A percentile compares a stretch with the other conserved stretches of the same genome.
These are phyloP conservation scores for Suricata suricatta DNA, from an alignment of 2,113 vertebrate species.

Conservation along the genomic window DNA sequence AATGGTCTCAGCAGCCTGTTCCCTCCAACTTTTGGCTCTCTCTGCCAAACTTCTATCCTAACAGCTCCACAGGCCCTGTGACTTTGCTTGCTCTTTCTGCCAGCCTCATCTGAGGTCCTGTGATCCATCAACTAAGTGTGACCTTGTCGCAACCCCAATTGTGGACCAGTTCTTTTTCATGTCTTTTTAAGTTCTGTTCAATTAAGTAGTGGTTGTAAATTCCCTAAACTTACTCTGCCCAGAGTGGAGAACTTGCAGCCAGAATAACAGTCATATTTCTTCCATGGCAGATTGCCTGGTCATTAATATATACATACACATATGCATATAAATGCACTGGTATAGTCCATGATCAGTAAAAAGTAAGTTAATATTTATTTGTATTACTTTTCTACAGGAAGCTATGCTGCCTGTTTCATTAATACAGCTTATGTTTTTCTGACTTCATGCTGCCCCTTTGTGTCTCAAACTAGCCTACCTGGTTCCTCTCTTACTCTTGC, in stretches of 20 bases:
- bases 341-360: background rate
- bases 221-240: background rate
- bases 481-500: background rate
- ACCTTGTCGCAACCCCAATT: background rate
- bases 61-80: rapidly evolving
- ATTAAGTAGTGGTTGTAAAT: background rate
- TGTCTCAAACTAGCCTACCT: background rate
- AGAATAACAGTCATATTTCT: background rate
- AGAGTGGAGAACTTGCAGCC: background rate
- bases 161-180: background rate
- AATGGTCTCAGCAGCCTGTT: background rate
- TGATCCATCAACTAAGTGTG: background rate
- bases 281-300: background rate
- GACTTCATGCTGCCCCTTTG: background rate
- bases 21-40: background rate
- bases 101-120: too few species aligned
- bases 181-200: background rate
- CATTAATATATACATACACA: background rate
- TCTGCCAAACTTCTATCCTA: background rate
- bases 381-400: background rate
- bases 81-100: background rate
- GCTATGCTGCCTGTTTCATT: background rate
- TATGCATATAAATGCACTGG: background rate
- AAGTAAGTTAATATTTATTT: background rate
- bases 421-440: background rate